These are phyloP conservation scores for Lates japonicus DNA, from an alignment of 2,797 vertebrate genomes.

Conservation along the genomic window DNA sequence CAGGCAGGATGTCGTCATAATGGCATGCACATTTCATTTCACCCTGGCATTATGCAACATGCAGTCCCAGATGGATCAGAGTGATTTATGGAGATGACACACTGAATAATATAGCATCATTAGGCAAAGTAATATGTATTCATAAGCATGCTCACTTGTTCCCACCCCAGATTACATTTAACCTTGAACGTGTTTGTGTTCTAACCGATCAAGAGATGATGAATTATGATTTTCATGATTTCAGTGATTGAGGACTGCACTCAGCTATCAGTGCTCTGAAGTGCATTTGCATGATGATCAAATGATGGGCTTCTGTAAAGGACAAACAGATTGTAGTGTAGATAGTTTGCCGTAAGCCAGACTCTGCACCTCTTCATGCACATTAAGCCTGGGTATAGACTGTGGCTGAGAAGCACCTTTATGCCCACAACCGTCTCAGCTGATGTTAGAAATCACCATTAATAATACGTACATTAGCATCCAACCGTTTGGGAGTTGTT, in stretches of 20 bases:
- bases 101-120: conserved; percentile 34
- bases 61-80: conserved; percentile 29
- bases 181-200: conserved; percentile 10
- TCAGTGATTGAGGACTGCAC: background rate
- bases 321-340: too few species aligned
- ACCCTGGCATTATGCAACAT: conserved; percentile 17
- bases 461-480: too few species aligned
- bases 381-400: too few species aligned
- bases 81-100: conserved; percentile 41
- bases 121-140: conserved; percentile 34
- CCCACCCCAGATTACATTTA: conserved; percentile 15
- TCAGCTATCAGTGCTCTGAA: too few species aligned
- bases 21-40: conserved; percentile 17
- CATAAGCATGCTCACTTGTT: conserved; percentile 11
- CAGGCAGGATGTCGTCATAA: background rate
- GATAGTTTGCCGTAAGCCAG: too few species aligned
- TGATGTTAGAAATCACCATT: too few species aligned
- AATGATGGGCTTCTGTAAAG: too few species aligned
- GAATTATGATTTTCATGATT: background rate
- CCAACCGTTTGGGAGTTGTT: too few species aligned
- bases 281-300: too few species aligned
- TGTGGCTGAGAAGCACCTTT: too few species aligned
- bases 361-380: too few species aligned
- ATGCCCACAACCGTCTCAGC: too few species aligned
- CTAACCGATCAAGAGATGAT: conserved; percentile 5